Percentiles rank a stretch among this genome's conserved stretches.
These are phyloP conservation scores for Phengaris alcon DNA, from an alignment of 2,888 invertebrate species.

Conservation along the genomic window DNA sequence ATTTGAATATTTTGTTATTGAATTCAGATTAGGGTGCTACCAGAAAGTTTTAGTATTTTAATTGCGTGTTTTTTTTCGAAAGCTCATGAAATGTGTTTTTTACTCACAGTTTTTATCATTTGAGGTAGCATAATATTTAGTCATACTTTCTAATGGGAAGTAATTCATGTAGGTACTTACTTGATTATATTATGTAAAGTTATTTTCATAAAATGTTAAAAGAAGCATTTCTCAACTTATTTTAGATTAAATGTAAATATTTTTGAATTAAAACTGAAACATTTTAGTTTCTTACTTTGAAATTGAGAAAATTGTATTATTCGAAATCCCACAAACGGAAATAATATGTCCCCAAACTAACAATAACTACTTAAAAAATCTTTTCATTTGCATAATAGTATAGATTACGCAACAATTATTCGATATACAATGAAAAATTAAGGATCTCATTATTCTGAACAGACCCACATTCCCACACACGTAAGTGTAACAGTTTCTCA, in stretches of 20 bases:
- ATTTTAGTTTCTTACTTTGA: no score
- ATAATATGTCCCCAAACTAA: constrained; percentile 1
- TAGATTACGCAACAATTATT: constrained; percentile 37
- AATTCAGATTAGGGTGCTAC: constrained; percentile 40
- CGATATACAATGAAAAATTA: constrained; percentile 32
- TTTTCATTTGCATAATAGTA: constrained; percentile 31
- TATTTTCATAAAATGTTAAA: no score
- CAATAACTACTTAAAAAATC: not conserved
- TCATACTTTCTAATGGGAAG: no score
- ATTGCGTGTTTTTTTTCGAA: not conserved
- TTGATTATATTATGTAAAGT: no score
- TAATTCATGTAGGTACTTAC: no score
- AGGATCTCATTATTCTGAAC: constrained; percentile 34
- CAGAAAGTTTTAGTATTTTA: not conserved
- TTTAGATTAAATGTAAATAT: no score
- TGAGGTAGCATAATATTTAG: not conserved
- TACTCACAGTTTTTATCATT: not conserved
- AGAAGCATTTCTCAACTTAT: no score
- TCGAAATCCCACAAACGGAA: constrained; percentile 7
- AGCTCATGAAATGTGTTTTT: not conserved
- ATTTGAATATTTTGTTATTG: constrained; percentile 65
- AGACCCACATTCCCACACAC: constrained; percentile 68
- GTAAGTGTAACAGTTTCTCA: constrained; percentile 68
- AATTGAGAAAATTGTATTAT: not conserved
- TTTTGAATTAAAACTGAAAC: no score